These are phyloP conservation scores for Mycteria americana DNA, from an alignment of 2,797 vertebrate species.

Conservation along the genomic window DNA sequence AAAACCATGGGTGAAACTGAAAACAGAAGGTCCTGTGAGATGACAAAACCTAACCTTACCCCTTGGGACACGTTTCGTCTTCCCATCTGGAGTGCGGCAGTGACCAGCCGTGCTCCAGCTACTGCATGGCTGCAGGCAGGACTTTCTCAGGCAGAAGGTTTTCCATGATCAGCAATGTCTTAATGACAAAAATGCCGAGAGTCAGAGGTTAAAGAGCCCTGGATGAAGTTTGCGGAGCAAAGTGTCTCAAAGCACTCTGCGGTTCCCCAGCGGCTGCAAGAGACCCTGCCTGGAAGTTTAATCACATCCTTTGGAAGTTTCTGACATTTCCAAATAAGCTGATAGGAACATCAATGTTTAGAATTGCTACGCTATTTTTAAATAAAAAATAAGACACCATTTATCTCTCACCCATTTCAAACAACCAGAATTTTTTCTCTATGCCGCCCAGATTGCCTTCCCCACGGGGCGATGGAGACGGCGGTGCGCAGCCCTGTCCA, in stretches of 20 bases:
- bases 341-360: background rate
- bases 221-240: background rate
- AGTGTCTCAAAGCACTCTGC: background rate
- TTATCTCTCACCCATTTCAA: background rate
- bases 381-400: background rate
- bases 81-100: rapidly evolving
- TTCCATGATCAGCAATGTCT: background rate
- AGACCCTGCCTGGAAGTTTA: background rate
- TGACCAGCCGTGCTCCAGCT: background rate
- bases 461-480: background rate
- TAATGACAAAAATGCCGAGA: rapidly evolving
- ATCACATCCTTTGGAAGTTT: slow-evolving; percentile 3
- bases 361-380: background rate
- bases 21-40: background rate
- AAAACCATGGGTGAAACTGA: background rate
- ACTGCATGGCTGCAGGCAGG: background rate
- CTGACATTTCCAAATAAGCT: background rate
- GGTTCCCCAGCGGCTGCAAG: background rate
- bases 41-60: background rate
- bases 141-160: background rate
- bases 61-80: rapidly evolving
- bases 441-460: background rate
- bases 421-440: background rate
- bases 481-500: rapidly evolving
- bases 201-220: background rate